phyloP scores from a whole-genome alignment of 2,113 vertebrate species.

The Dromiciops gliroides region DNA sequence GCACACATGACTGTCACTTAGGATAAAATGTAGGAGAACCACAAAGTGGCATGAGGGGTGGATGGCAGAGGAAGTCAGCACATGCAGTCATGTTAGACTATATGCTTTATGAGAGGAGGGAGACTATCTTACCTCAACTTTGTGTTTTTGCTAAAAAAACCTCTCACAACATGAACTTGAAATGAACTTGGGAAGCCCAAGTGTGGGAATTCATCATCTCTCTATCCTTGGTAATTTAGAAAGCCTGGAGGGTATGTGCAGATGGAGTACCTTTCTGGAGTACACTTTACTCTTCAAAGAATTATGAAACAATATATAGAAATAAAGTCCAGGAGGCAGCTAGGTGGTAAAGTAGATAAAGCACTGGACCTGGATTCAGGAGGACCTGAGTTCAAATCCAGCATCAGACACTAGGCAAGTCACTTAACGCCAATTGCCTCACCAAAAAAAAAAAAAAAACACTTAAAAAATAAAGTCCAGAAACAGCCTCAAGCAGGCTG shows the following conservation, averaged over 20 bases:
- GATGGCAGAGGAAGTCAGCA: neutral
- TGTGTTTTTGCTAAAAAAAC: neutral
- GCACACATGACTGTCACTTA: neutral
- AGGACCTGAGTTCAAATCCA: too few relatives aligned
- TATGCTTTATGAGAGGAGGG: neutral
- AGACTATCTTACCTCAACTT: neutral
- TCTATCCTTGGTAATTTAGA: neutral
- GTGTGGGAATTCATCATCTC: neutral
- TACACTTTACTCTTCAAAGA: neutral
- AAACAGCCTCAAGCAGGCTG: slow-evolving; percentile 23
- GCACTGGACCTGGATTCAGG: too few relatives aligned
- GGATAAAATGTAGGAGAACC: neutral
- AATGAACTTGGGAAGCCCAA: neutral
- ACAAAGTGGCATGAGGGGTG: neutral
- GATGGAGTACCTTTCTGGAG: neutral
- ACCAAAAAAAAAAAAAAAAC: too few relatives aligned
- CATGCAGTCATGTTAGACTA: neutral
- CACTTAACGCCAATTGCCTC: too few relatives aligned
- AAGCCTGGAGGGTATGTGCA: neutral
- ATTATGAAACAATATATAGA: neutral
- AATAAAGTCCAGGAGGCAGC: too few relatives aligned
- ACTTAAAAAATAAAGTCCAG: too few relatives aligned
- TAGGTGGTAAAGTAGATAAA: too few relatives aligned
- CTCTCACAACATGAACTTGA: neutral
- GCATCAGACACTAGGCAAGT: too few relatives aligned